Percentiles rank a stretch among this genome's conserved stretches.
phyloP scores from a whole-genome alignment of 2,113 vertebrate genomes.

The Chaetops frenatus region DNA sequence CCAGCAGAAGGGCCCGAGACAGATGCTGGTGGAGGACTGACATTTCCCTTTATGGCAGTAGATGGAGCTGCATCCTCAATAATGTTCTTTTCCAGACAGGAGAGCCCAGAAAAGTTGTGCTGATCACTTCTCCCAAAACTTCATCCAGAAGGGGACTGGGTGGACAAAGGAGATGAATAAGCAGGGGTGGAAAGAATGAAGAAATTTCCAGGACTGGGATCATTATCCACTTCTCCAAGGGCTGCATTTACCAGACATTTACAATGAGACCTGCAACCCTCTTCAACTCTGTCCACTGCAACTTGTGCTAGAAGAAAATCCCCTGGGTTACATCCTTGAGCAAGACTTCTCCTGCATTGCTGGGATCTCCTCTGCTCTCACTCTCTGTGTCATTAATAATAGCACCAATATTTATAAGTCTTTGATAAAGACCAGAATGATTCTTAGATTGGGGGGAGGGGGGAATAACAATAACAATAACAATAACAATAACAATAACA shows the following conservation, averaged over 20 bases:
- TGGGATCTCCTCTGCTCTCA: background rate
- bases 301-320: accelerated
- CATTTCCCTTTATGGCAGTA: background rate
- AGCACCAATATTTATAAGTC: background rate
- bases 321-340: background rate
- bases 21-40: background rate
- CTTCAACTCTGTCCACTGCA: background rate
- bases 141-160: background rate
- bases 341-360: background rate
- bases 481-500: accelerated
- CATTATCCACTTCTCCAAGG: background rate
- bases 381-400: background rate
- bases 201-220: background rate
- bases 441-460: background rate
- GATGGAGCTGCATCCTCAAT: slow-evolving; percentile 32
- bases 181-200: background rate
- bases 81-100: background rate
- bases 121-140: background rate
- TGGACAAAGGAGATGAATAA: background rate
- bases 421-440: background rate
- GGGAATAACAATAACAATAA: too few species aligned
- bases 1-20: background rate
- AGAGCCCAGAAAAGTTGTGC: accelerated
- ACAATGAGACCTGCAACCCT: background rate
- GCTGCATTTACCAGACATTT: background rate